These are phyloP conservation scores for Bombus terrestris DNA, from an alignment of 1,140 invertebrate genomes.

Conservation along the genomic window DNA sequence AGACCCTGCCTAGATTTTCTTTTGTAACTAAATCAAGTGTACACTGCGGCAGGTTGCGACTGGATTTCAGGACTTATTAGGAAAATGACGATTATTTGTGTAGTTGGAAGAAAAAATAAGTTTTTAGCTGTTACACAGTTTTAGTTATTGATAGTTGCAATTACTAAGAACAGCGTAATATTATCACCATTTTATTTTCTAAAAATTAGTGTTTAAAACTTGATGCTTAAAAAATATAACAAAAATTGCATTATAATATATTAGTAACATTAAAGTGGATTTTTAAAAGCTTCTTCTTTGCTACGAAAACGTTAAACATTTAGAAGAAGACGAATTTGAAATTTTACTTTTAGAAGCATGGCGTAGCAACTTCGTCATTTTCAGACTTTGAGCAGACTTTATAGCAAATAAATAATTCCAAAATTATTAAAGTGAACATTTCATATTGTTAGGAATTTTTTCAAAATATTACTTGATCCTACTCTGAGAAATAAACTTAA, in stretches of 20 bases:
- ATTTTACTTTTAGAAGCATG: neutral
- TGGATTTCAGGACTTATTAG: neutral
- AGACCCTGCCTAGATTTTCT: neutral
- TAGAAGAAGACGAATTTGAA: neutral
- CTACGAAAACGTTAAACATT: neutral
- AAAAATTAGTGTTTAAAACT: neutral
- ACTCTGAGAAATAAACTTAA: too few species aligned
- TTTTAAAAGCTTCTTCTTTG: neutral
- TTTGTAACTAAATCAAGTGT: neutral
- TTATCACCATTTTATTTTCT: too few species aligned
- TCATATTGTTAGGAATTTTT: neutral
- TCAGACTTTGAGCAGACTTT: neutral
- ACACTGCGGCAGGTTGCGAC: too few species aligned
- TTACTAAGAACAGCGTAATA: too few species aligned
- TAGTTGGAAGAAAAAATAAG: too few species aligned
- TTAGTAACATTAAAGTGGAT: too few species aligned
- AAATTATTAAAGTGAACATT: neutral
- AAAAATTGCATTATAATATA: too few species aligned
- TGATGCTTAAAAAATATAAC: neutral
- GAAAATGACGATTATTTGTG: too few species aligned
- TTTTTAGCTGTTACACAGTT: too few species aligned
- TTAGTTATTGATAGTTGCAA: too few species aligned
- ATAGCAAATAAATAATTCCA: neutral
- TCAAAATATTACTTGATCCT: too few species aligned
- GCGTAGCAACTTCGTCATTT: neutral